Percentiles rank a stretch among this genome's conserved stretches.
Evolutionary conservation across 2,797 vertebrate genomes (phyloP).

Genomic region (Hippoglossus hippoglossus): DNA sequence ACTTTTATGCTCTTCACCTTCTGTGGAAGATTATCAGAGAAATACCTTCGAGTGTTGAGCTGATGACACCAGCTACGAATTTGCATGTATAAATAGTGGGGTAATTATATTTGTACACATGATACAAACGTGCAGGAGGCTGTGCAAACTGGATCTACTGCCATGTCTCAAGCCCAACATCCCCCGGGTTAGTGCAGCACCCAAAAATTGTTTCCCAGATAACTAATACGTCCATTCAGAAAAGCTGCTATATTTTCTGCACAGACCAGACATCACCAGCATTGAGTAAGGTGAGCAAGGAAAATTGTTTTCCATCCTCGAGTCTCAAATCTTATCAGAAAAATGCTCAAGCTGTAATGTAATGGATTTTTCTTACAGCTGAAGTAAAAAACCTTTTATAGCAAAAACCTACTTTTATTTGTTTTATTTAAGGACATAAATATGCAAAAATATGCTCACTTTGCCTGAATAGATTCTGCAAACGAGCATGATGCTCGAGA

Average conservation of each 20-base stretch:
- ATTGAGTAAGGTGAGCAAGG: background rate
- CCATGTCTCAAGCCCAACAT: slow-evolving; percentile 9
- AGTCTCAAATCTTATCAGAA: no score
- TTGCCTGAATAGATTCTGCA: background rate
- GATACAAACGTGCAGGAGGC: background rate
- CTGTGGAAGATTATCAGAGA: slow-evolving; percentile 3
- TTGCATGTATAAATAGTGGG: slow-evolving; percentile 15
- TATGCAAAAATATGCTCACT: slow-evolving; percentile 20
- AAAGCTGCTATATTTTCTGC: slow-evolving; percentile 9
- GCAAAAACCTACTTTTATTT: background rate
- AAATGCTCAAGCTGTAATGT: slow-evolving; percentile 18
- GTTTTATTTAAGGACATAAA: slow-evolving; percentile 5
- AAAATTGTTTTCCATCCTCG: background rate
- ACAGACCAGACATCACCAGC: background rate
- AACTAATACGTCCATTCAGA: slow-evolving; percentile 20
- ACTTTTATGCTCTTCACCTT: no score
- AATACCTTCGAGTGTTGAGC: background rate
- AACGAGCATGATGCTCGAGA: background rate
- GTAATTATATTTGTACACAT: no score
- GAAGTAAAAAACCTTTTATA: background rate
- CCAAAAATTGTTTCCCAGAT: background rate
- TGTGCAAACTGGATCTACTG: background rate
- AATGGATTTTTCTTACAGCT: slow-evolving; percentile 13
- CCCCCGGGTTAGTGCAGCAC: background rate
- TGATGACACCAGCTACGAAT: slow-evolving; percentile 8